These are phyloP conservation scores for Halesus radiatus DNA, from an alignment of 1,140 invertebrate species.

Conservation along the genomic window DNA sequence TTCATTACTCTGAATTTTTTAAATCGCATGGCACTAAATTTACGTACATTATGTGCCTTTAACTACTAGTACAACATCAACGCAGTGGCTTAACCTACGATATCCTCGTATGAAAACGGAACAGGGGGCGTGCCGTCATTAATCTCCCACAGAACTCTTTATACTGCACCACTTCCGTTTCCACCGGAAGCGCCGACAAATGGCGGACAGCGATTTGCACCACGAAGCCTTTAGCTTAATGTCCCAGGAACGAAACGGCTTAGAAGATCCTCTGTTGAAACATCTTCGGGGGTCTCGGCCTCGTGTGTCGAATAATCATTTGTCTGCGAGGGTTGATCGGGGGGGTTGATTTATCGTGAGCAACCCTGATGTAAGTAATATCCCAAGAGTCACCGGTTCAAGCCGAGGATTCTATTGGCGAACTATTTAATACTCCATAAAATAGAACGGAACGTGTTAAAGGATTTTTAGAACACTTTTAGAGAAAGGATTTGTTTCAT, in stretches of 20 bases:
- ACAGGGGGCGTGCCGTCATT: conserved; percentile 35
- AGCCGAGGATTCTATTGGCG: conserved; percentile 10
- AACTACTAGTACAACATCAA: no score
- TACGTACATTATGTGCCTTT: no score
- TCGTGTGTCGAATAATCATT: conserved; percentile 41
- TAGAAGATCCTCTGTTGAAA: conserved; percentile 20
- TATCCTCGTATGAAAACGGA: neutral
- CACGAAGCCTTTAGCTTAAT: conserved; percentile 22
- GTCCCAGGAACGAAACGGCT: conserved; percentile 16
- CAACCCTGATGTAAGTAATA: conserved; percentile 16
- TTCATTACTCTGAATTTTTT: no score
- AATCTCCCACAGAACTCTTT: conserved; percentile 27
- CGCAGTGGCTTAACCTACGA: no score
- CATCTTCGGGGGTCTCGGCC: conserved; percentile 35
- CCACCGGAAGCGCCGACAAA: conserved; percentile 8
- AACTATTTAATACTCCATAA: neutral
- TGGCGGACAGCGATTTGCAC: conserved; percentile 28
- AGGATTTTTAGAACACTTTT: no score
- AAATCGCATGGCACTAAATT: no score
- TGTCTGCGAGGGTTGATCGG: conserved; percentile 5
- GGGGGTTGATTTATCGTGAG: conserved; percentile 13
- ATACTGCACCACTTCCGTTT: conserved; percentile 13
- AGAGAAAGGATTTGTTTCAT: no score
- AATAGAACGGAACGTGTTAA: no score
- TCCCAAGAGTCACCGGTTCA: neutral